A percentile compares a stretch with the other conserved stretches of the same genome.
phyloP scores from a whole-genome alignment of 2,113 vertebrate genomes.

The Lagopus leucura region DNA sequence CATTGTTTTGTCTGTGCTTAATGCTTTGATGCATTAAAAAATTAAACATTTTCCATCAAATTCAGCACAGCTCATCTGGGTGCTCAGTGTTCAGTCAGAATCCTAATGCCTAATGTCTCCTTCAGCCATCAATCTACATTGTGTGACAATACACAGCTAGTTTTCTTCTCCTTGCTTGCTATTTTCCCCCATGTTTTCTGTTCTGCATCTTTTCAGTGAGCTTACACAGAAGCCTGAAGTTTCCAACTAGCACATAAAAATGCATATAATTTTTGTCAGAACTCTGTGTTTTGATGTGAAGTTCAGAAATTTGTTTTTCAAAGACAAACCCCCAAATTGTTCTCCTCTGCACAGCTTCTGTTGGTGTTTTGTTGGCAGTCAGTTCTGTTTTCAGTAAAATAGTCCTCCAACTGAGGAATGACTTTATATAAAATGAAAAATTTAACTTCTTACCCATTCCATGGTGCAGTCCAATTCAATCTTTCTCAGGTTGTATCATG shows the following conservation, averaged over 20 bases:
- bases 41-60: background rate
- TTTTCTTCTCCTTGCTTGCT: background rate
- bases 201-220: background rate
- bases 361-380: background rate
- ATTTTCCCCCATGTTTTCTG: background rate
- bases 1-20: background rate
- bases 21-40: background rate
- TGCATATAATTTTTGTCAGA: background rate
- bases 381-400: background rate
- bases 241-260: background rate
- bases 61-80: background rate
- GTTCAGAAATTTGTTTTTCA: background rate
- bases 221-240: background rate
- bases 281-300: background rate
- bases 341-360: background rate
- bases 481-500: background rate
- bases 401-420: background rate
- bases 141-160: background rate
- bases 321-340: background rate
- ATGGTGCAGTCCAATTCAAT: background rate
- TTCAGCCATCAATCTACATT: background rate
- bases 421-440: background rate
- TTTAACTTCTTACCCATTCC: background rate
- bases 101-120: background rate
- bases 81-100: background rate